Evolutionary conservation across 2,888 invertebrate genomes (phyloP), one percentile per base, ranked within the genome.

Genomic region (Stegophylla sp.): DNA sequence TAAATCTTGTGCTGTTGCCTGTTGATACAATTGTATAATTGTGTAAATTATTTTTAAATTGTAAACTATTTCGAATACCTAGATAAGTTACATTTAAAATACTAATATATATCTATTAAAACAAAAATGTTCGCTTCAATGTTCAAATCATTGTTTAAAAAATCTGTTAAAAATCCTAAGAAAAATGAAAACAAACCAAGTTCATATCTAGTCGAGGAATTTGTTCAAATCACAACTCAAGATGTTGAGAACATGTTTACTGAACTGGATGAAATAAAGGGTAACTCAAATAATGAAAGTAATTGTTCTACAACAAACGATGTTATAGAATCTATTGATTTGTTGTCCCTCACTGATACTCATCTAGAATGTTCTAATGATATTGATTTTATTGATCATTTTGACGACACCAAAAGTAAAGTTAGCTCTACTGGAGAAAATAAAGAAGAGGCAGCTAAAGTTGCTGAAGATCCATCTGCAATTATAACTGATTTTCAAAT

Each of bases 401-500:
- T 23, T n/a, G 23, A 56, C 3, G 56, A 56, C 0, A 10, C 48
- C 17, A 53, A 53, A 23, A 76, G 66, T 66, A 53, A 66, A 53
- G 34, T 53, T 3, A 53, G 64, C 53, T 76, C 41, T 41, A 41
- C 53, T 10, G 75, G 9, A 66, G 75, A 66, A 53, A 66, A 66
- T 1, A 17, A 34, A 51, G 23, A 28, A 45, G 28, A 43, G 2
- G 12, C 23, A 12, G 20, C 5, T 23, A 20, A 56, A 56, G 12
- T 5, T 41, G 15, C 48, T 15, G 20, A 41, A 41, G 20, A 17
- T 26, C 9, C 17, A 10, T 26, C 67, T 45, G 15, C 43, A 1
- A 0, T 9, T 23, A 56, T 5, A 3, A 61, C 9, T n/a, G 1
- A 23, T 12, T 23, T 51, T 23, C 5, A 63, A 71, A 79, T 79